These are phyloP conservation scores for Macrotis lagotis DNA, from an alignment of 2,113 vertebrate species.

Conservation along the genomic window DNA sequence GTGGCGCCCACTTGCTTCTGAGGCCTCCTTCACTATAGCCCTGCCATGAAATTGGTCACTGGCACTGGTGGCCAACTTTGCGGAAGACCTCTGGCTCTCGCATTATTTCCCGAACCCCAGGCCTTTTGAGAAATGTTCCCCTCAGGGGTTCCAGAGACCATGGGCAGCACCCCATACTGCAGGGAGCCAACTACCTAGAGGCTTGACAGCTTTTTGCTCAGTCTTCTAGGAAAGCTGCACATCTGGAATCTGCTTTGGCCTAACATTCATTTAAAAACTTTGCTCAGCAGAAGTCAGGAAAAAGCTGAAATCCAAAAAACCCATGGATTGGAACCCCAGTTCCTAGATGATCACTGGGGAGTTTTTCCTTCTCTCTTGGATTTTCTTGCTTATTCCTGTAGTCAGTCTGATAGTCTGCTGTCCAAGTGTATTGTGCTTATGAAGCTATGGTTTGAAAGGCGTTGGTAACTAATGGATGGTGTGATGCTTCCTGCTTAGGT, in stretches of 20 bases:
- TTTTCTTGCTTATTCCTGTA: constrained; percentile 52
- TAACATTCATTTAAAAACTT: constrained; percentile 54
- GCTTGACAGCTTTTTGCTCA: constrained; percentile 46
- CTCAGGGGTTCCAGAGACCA: constrained; percentile 16
- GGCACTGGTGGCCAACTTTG: background rate
- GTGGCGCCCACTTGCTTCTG: constrained; percentile 22
- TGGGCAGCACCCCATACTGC: background rate
- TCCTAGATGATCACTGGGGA: constrained; percentile 35
- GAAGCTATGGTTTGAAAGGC: constrained; percentile 46
- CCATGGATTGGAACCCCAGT: constrained; percentile 22
- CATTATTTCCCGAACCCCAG: background rate
- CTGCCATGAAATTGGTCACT: constrained; percentile 30
- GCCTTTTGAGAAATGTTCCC: constrained; percentile 9
- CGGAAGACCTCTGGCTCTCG: constrained; percentile 11
- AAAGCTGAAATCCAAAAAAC: constrained; percentile 25
- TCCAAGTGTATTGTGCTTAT: constrained; percentile 26
- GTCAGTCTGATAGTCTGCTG: constrained; percentile 41
- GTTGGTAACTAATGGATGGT: constrained; percentile 22
- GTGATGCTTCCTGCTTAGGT: constrained; percentile 16
- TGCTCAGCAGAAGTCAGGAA: constrained; percentile 45
- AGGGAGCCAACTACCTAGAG: constrained; percentile 1
- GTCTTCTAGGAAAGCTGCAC: background rate
- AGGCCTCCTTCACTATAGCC: constrained; percentile 23
- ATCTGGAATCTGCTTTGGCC: constrained; percentile 36
- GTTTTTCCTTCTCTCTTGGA: background rate